Evolutionary conservation across 2,113 vertebrate genomes (phyloP).

Genomic region (Corydoras sp.): DNA sequence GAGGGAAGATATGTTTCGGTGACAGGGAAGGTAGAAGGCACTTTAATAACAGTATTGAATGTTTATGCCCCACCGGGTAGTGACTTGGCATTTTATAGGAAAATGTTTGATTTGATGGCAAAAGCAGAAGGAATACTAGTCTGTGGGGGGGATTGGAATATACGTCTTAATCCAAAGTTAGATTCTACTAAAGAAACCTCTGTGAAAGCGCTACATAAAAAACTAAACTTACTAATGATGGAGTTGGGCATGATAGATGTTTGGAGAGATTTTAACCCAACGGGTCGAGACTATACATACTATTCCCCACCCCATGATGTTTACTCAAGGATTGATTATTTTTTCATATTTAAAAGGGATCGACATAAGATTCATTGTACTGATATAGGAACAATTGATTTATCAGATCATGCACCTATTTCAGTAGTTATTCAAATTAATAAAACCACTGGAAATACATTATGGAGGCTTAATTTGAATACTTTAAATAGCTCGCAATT

Average conservation of each 20-base stretch:
- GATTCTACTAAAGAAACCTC: no score
- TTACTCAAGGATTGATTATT: slow-evolving; percentile 21
- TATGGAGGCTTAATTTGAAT: slow-evolving; percentile 29
- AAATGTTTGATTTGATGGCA: slow-evolving; percentile 1
- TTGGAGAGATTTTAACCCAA: slow-evolving; percentile 16
- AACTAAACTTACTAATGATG: slow-evolving; percentile 1
- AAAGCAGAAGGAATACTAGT: background rate
- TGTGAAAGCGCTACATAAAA: background rate
- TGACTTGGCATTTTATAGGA: background rate
- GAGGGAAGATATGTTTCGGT: background rate
- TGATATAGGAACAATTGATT: slow-evolving; percentile 6
- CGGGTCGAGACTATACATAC: background rate
- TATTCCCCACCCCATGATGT: background rate
- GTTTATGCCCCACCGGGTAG: background rate
- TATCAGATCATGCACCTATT: slow-evolving; percentile 16
- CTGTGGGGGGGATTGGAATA: no score
- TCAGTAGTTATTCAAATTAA: no score
- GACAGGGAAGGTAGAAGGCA: background rate
- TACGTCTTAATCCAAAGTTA: no score
- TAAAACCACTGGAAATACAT: background rate
- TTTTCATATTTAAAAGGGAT: slow-evolving; percentile 6
- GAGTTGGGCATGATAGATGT: slow-evolving; percentile 12
- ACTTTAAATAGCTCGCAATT: slow-evolving; percentile 24
- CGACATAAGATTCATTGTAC: slow-evolving; percentile 9
- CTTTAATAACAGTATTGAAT: no score